phyloP scores from a whole-genome alignment of 2,113 vertebrate species.

The Otocyon megalotis region DNA sequence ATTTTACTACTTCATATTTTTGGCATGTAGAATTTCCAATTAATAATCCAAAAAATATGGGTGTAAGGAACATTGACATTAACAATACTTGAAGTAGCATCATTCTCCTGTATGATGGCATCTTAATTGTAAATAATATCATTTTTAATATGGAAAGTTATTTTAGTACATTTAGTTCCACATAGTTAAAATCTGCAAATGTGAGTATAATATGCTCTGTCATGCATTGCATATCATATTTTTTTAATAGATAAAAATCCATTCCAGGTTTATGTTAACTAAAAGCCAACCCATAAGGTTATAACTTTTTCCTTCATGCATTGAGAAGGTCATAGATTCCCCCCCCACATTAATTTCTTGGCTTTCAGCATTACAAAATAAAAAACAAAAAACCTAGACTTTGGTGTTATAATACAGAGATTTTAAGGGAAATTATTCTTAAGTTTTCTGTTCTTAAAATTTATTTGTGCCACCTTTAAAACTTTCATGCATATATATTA shows the following conservation, averaged over 20 bases:
- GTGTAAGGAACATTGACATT: constrained; percentile 71
- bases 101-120: constrained; percentile 78
- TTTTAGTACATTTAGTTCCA: constrained; percentile 77
- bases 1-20: constrained; percentile 87
- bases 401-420: neutral
- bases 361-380: constrained; percentile 37
- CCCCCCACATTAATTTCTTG: constrained; percentile 57
- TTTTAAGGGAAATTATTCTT: constrained; percentile 45
- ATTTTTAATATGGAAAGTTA: constrained; percentile 79
- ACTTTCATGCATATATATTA: constrained; percentile 22
- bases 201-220: constrained; percentile 76
- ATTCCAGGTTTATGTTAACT: constrained; percentile 78
- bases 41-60: constrained; percentile 86
- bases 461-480: constrained; percentile 47
- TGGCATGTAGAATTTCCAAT: constrained; percentile 87
- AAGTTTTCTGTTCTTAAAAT: constrained; percentile 43
- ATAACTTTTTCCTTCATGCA: constrained; percentile 48
- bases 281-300: constrained; percentile 73
- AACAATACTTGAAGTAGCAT: constrained; percentile 83
- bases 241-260: constrained; percentile 83
- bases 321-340: constrained; percentile 63
- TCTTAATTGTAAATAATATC: constrained; percentile 72
- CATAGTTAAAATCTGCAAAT: constrained; percentile 72
- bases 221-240: constrained; percentile 76
- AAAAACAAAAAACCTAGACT: constrained; percentile 5